Percentiles rank a stretch among this genome's conserved stretches.
Evolutionary conservation across 2,888 invertebrate species (phyloP).

Genomic region (Eupithecia tripunctaria): DNA sequence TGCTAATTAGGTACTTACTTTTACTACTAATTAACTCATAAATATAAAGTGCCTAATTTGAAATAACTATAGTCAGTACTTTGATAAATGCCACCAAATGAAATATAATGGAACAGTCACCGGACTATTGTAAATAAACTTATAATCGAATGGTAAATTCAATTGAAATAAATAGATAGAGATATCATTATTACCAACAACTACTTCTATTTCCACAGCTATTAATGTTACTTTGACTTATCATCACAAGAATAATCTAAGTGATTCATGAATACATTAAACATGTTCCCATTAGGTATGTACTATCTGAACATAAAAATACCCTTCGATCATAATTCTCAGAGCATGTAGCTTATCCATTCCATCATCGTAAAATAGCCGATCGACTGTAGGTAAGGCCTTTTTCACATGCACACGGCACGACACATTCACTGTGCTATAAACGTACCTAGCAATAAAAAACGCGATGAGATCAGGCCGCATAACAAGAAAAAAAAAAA

Average conservation of each 20-base stretch:
- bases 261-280: slow-evolving; percentile 3
- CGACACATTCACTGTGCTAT: neutral
- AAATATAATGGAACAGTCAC: neutral
- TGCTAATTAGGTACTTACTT: neutral
- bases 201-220: neutral
- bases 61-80: neutral
- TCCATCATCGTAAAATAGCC: slow-evolving; percentile 75
- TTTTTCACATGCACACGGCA: slow-evolving; percentile 34
- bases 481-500: neutral
- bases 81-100: neutral
- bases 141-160: neutral
- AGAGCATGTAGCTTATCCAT: slow-evolving; percentile 62
- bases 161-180: neutral
- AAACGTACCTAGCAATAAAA: neutral
- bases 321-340: slow-evolving; percentile 61
- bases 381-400: slow-evolving; percentile 40
- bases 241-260: neutral
- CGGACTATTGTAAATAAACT: neutral
- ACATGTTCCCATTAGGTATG: neutral
- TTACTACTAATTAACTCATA: neutral
- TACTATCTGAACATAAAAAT: slow-evolving; percentile 68
- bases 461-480: neutral
- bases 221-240: neutral
- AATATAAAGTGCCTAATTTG: neutral
- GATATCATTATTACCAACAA: neutral